phyloP scores from a whole-genome alignment of 2,113 vertebrate genomes.

The Dromas ardeola region DNA sequence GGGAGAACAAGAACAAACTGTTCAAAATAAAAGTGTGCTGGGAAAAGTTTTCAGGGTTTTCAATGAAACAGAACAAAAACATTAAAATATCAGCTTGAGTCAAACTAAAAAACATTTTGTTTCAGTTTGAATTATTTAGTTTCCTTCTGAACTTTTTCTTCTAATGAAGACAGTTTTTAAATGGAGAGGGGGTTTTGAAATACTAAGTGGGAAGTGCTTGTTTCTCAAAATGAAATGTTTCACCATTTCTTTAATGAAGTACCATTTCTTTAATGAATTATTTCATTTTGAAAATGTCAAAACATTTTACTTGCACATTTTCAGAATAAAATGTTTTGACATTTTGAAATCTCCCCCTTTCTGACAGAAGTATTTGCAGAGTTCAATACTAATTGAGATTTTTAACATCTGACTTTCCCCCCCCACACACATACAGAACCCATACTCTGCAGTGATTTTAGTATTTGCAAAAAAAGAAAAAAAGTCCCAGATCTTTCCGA shows the following conservation, averaged over 20 bases:
- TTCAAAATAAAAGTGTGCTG: neutral
- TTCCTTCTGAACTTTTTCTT: neutral
- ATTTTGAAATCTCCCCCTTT: neutral
- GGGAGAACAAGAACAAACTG: neutral
- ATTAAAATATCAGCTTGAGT: neutral
- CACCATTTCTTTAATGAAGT: neutral
- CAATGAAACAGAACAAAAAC: neutral
- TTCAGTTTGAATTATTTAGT: neutral
- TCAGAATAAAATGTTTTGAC: neutral
- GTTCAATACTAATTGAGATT: neutral
- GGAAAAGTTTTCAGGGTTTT: neutral
- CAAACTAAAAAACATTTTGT: neutral
- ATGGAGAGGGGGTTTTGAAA: neutral
- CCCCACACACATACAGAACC: neutral
- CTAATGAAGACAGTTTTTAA: neutral
- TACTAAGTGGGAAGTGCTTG: neutral
- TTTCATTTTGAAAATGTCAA: conserved; percentile 16
- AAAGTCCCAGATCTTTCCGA: neutral
- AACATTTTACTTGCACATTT: neutral
- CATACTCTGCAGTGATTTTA: neutral
- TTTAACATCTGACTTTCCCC: neutral
- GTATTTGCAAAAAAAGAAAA: neutral
- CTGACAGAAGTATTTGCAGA: neutral
- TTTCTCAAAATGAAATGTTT: neutral
- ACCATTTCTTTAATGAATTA: neutral